These are phyloP conservation scores for Echinops telfairi DNA, from an alignment of 2,113 vertebrate genomes.

Conservation along the genomic window DNA sequence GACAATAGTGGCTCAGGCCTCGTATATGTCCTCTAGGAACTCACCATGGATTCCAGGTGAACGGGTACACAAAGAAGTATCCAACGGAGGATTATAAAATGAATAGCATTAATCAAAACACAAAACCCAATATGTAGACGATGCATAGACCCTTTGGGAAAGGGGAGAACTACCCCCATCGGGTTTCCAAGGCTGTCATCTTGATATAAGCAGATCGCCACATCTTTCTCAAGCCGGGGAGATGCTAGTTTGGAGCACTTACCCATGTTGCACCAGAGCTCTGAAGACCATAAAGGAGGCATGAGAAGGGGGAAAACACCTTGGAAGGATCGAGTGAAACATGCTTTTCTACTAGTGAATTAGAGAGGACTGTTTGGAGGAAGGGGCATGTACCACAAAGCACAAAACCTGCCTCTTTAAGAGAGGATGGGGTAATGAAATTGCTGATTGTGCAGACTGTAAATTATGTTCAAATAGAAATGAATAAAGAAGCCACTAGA, in stretches of 20 bases:
- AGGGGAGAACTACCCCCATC: background rate
- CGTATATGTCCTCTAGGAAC: background rate
- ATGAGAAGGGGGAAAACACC: background rate
- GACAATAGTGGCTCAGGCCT: background rate
- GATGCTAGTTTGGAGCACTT: too few relatives aligned
- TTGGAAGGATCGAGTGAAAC: background rate
- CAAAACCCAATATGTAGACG: too few relatives aligned
- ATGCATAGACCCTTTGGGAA: background rate
- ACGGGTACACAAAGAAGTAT: too few relatives aligned
- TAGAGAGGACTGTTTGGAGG: background rate
- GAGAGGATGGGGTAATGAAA: constrained; percentile 5
- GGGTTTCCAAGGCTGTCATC: too few relatives aligned
- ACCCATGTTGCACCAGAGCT: too few relatives aligned
- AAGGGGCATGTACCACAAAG: background rate
- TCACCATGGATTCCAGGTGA: background rate
- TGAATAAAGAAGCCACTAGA: constrained; percentile 49
- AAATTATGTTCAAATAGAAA: constrained; percentile 67
- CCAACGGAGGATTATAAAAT: too few relatives aligned
- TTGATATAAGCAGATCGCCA: too few relatives aligned
- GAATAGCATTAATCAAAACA: too few relatives aligned
- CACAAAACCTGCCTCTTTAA: constrained; percentile 38
- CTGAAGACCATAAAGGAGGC: background rate
- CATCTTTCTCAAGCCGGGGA: too few relatives aligned
- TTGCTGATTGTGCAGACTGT: constrained; percentile 33
- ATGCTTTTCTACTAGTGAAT: background rate